Percentiles rank a stretch among this genome's conserved stretches.
phyloP scores from a whole-genome alignment of 2,888 invertebrate species.

The Diadegma fenestrale region DNA sequence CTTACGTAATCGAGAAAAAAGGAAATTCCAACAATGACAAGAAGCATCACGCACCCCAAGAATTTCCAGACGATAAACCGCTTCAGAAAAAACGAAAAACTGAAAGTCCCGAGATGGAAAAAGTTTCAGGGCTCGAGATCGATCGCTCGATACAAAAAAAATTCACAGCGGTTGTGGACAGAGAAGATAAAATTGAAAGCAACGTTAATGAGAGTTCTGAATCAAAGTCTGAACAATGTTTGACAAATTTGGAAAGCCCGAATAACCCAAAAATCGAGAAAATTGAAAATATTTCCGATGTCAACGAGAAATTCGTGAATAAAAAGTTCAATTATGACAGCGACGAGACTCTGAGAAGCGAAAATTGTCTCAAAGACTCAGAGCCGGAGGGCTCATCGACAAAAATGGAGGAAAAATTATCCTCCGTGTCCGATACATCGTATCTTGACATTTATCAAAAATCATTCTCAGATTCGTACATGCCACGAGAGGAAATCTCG shows the following conservation, averaged over 20 bases:
- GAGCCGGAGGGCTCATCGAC: slow-evolving; percentile 13
- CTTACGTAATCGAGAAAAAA: slow-evolving; percentile 67
- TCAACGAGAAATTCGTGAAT: slow-evolving; percentile 67
- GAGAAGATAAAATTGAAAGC: not conserved
- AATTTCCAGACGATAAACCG: slow-evolving; percentile 52
- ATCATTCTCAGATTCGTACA: slow-evolving; percentile 58
- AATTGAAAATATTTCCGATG: slow-evolving; percentile 3
- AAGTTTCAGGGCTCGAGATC: not conserved
- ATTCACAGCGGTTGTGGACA: not conserved
- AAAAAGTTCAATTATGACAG: slow-evolving; percentile 71
- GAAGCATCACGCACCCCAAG: slow-evolving; percentile 44
- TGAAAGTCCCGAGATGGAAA: not conserved
- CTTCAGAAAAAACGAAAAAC: slow-evolving; percentile 50
- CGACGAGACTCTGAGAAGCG: slow-evolving; percentile 65
- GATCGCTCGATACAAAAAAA: slow-evolving; percentile 4
- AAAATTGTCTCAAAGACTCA: slow-evolving; percentile 48
- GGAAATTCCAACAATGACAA: not conserved
- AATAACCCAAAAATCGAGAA: not conserved
- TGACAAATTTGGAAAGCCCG: not conserved
- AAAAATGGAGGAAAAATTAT: slow-evolving; percentile 22
- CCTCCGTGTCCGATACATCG: slow-evolving; percentile 21
- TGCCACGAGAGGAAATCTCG: not conserved
- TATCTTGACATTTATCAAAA: slow-evolving; percentile 33
- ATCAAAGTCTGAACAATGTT: not conserved
- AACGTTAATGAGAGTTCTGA: not conserved